These are phyloP conservation scores for Cyanistes caeruleus DNA, from an alignment of 2,113 vertebrate species.

Conservation along the genomic window DNA sequence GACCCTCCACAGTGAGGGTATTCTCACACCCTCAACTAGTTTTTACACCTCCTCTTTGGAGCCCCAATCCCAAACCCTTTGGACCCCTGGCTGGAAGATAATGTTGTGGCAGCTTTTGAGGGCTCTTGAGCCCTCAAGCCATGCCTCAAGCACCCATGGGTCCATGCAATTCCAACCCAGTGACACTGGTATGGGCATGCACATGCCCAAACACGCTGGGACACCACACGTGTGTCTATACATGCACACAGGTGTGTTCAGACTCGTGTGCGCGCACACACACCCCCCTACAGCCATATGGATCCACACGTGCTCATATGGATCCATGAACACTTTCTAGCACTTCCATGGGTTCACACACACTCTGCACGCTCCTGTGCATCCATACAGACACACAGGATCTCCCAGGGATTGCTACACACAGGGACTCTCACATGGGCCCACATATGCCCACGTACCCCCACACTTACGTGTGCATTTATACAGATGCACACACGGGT, in stretches of 20 bases:
- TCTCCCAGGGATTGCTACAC: background rate
- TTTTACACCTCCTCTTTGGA: background rate
- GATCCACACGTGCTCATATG: accelerated
- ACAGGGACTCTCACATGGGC: background rate
- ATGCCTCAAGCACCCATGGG: background rate
- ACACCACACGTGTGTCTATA: accelerated
- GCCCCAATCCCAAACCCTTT: background rate
- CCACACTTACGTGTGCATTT: accelerated
- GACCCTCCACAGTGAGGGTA: background rate
- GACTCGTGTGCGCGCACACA: accelerated
- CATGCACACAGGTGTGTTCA: accelerated
- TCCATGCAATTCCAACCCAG: accelerated
- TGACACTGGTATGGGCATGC: accelerated
- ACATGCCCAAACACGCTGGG: too few species aligned
- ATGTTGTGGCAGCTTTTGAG: accelerated
- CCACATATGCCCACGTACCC: accelerated
- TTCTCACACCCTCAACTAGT: background rate
- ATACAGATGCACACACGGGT: accelerated
- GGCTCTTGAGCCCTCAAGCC: background rate
- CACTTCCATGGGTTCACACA: background rate
- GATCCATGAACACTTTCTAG: background rate
- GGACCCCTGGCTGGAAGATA: accelerated
- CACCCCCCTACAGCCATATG: accelerated
- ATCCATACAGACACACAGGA: background rate
- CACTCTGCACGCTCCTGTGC: accelerated